These are phyloP conservation scores for Alectura lathami DNA, from an alignment of 2,113 vertebrate genomes.

Conservation along the genomic window DNA sequence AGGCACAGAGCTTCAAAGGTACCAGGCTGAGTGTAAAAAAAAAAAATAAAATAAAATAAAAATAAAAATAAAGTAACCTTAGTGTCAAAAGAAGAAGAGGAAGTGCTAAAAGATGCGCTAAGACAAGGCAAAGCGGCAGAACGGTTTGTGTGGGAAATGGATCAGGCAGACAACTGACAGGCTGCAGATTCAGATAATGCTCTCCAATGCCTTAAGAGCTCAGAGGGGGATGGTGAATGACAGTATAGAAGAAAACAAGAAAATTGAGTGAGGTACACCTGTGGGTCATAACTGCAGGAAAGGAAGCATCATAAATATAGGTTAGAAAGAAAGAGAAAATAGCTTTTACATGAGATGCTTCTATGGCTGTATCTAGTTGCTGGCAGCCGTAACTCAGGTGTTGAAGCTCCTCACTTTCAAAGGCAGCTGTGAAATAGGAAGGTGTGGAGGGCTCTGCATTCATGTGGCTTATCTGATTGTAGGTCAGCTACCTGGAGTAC, in stretches of 20 bases:
- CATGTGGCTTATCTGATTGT: background rate
- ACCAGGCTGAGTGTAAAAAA: background rate
- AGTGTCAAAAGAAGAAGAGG: constrained; percentile 22
- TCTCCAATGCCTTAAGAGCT: background rate
- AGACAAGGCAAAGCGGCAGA: constrained; percentile 9
- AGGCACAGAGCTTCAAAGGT: constrained; percentile 7
- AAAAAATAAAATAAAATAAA: background rate
- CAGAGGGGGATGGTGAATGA: background rate
- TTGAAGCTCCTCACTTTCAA: background rate
- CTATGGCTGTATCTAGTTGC: background rate
- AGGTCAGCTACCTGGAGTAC: background rate
- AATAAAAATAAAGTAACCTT: background rate
- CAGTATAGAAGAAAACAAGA: background rate
- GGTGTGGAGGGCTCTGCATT: background rate
- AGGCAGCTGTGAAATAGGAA: background rate
- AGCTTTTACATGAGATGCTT: background rate
- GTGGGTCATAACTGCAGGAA: background rate
- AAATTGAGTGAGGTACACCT: background rate
- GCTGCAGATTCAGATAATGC: background rate
- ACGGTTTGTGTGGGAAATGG: background rate
- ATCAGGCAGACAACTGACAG: background rate
- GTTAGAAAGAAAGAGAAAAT: background rate
- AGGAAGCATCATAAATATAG: background rate
- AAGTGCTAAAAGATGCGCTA: constrained; percentile 17
- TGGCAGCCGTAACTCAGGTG: background rate